Conservation (phyloP, 1,140 invertebrate genomes). For the Papilio helenus region DNA sequence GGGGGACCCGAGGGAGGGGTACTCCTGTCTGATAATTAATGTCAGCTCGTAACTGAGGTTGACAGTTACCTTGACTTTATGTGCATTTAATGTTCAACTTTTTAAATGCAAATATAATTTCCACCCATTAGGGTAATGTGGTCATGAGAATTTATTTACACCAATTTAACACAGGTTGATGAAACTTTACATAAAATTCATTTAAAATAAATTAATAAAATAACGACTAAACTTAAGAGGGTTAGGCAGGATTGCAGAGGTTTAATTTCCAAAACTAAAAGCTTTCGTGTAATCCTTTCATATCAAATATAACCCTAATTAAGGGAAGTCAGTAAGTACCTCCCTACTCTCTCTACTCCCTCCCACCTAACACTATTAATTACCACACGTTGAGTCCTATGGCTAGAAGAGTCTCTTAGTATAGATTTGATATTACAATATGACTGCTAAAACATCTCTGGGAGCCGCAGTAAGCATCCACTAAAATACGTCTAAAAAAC, state of each 20-base stretch:
- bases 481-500: background rate
- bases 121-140: slow-evolving; percentile 16
- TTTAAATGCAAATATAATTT: slow-evolving; percentile 20
- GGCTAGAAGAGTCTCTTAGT: no score
- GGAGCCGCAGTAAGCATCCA: background rate
- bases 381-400: no score
- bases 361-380: no score
- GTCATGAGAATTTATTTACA: slow-evolving; percentile 6
- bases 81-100: slow-evolving; percentile 14
- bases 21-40: background rate
- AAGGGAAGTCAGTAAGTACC: no score
- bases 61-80: slow-evolving; percentile 25
- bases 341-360: no score
- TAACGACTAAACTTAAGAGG: background rate
- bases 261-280: background rate
- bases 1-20: background rate
- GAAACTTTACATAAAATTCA: background rate
- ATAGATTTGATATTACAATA: no score
- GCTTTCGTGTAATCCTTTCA: background rate
- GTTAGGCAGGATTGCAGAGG: background rate
- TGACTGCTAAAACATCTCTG: no score
- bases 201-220: background rate
- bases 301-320: no score
- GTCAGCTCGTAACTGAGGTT: background rate
- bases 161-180: slow-evolving; percentile 11